phyloP scores from a whole-genome alignment of 2,113 vertebrate genomes.

The Etheostoma cragini region DNA sequence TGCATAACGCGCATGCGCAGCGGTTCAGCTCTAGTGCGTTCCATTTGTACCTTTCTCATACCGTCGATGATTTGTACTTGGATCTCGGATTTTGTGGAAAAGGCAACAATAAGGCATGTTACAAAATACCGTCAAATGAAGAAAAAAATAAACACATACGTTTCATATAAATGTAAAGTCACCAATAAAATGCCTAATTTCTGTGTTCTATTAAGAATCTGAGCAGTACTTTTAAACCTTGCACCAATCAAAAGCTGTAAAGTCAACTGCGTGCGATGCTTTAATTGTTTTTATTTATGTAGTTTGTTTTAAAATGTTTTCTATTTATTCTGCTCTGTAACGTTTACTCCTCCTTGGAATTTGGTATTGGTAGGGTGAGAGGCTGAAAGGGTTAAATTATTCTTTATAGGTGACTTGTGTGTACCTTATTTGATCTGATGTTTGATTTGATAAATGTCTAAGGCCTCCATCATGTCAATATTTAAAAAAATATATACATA shows the following conservation, averaged over 20 bases:
- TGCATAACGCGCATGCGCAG: conserved; percentile 65
- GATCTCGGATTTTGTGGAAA: too few relatives aligned
- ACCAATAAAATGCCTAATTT: neutral
- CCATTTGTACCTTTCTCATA: too few relatives aligned
- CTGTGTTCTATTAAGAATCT: neutral
- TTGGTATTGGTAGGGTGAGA: too few relatives aligned
- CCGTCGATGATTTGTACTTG: too few relatives aligned
- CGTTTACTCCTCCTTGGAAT: neutral
- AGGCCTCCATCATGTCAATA: neutral
- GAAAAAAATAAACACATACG: neutral
- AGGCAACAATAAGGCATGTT: neutral
- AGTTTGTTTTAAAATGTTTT: neutral
- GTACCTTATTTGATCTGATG: neutral
- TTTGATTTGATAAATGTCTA: too few relatives aligned
- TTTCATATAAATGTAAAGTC: neutral
- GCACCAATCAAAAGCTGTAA: neutral
- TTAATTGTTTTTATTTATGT: neutral
- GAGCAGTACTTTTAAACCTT: neutral
- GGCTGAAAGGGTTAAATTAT: neutral
- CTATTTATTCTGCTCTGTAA: too few relatives aligned
- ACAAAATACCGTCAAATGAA: conserved; percentile 14
- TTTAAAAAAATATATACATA: neutral
- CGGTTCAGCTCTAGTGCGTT: neutral
- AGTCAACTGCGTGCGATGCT: neutral
- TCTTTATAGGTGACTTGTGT: neutral